Conservation (phyloP, 1,140 invertebrate genomes). For the Cherax quadricarinatus region DNA sequence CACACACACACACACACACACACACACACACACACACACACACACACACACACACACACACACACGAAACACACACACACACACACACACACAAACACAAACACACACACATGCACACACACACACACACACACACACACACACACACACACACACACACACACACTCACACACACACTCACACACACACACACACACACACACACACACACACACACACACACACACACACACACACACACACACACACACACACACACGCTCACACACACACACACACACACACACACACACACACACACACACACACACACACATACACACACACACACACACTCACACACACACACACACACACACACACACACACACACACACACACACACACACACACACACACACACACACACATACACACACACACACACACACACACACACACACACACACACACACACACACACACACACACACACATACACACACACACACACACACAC, state of each 20-base stretch:
- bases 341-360: not conserved
- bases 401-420: not conserved
- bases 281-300: slow-evolving; percentile 21
- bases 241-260: slow-evolving; percentile 5
- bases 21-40: slow-evolving; percentile 19
- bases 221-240: not conserved
- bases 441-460: not conserved
- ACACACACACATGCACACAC: not conserved
- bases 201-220: not conserved
- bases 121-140: not conserved
- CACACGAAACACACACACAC: not conserved
- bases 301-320: not conserved
- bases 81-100: not conserved
- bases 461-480: too few relatives aligned
- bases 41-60: slow-evolving; percentile 6
- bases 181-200: not conserved
- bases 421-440: not conserved
- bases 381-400: not conserved
- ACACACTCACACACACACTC: not conserved
- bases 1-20: slow-evolving; percentile 20
- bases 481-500: not conserved
- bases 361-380: not conserved
- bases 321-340: not conserved
- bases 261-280: slow-evolving; percentile 17
- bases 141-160: not conserved